phyloP scores from a whole-genome alignment of 2,113 vertebrate genomes.

The Onychorhynchus coronatus region DNA sequence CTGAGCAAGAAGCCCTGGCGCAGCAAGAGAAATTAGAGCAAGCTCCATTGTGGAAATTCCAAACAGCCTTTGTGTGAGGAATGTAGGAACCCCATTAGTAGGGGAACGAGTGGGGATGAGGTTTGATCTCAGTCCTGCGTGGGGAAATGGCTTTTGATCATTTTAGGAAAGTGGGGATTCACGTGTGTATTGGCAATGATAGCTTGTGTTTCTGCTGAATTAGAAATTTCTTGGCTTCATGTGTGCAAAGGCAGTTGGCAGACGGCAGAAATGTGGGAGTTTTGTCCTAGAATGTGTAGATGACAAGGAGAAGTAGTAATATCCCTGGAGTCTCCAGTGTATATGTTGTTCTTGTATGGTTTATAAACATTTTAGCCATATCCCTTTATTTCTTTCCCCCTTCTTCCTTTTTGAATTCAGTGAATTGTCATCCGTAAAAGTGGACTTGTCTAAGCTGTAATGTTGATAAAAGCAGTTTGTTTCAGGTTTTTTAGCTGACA shows the following conservation, averaged over 20 bases:
- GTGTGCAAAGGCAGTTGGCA: neutral
- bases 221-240: neutral
- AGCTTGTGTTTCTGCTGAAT: accelerated
- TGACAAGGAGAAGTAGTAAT: neutral
- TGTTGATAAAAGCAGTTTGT: neutral
- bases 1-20: neutral
- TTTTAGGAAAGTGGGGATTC: neutral
- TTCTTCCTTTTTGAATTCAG: neutral
- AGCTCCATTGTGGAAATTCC: neutral
- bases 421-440: neutral
- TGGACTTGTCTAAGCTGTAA: neutral
- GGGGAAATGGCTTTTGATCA: neutral
- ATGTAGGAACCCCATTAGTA: neutral
- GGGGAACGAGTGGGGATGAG: neutral
- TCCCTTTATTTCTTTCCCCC: neutral
- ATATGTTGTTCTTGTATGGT: accelerated
- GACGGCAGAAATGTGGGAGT: neutral
- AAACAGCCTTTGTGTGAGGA: neutral
- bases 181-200: accelerated
- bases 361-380: neutral
- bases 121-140: neutral
- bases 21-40: neutral
- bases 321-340: neutral
- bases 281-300: neutral
- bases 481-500: neutral